phyloP scores from a whole-genome alignment of 2,113 vertebrate species.

The Melanotaenia duboulayi region DNA sequence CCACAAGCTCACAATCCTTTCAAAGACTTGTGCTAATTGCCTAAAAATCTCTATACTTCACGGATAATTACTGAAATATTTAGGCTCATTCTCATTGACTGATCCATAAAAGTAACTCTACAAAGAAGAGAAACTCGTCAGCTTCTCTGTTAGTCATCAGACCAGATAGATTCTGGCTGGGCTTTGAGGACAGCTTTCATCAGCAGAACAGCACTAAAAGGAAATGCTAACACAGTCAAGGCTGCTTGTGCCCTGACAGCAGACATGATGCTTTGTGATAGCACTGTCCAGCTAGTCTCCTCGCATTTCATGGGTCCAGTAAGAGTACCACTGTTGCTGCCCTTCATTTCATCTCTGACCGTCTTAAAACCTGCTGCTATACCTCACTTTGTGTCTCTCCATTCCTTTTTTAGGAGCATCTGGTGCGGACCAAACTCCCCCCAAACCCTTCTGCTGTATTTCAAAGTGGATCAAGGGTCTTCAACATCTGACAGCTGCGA shows the following conservation, averaged over 20 bases:
- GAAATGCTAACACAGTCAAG: slow-evolving; percentile 11
- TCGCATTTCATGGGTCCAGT: slow-evolving; percentile 54
- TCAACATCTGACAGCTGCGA: slow-evolving; percentile 85
- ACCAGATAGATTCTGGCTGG: not conserved
- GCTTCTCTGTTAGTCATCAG: not conserved
- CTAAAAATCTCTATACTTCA: slow-evolving; percentile 9
- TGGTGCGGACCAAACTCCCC: slow-evolving; percentile 88
- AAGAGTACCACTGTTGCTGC: slow-evolving; percentile 27
- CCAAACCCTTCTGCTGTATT: slow-evolving; percentile 95
- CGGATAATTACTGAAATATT: slow-evolving; percentile 11
- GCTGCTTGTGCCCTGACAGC: slow-evolving; percentile 35
- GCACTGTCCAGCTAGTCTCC: slow-evolving; percentile 37
- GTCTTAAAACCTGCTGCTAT: not conserved
- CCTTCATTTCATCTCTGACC: slow-evolving; percentile 24
- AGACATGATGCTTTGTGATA: slow-evolving; percentile 52
- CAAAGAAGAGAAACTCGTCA: not conserved
- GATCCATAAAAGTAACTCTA: slow-evolving; percentile 5
- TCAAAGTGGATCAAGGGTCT: slow-evolving; percentile 88
- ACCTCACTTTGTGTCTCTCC: not conserved
- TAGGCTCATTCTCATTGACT: slow-evolving; percentile 2
- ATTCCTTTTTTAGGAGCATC: slow-evolving; percentile 83
- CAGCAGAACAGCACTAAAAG: slow-evolving; percentile 45
- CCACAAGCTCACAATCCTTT: slow-evolving; percentile 10
- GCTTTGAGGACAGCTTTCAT: slow-evolving; percentile 26
- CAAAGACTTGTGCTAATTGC: not conserved